Conservation (phyloP, 2,113 vertebrate genomes). For the Python bivittatus region DNA sequence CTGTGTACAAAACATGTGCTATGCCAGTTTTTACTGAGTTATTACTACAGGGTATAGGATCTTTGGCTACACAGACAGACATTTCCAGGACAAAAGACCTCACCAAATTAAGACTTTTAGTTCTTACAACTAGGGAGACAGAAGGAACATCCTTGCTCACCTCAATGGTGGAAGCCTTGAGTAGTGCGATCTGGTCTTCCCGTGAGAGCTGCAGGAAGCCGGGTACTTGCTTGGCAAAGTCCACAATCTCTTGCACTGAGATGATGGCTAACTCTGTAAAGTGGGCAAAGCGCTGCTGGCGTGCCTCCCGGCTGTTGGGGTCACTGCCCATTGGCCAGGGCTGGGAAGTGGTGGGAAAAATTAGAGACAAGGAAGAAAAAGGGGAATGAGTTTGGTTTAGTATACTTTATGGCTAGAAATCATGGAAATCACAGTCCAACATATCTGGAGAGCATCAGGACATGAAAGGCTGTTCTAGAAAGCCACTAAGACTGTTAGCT, state of each 20-base stretch:
- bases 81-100: background rate
- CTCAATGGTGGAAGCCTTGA: constrained; percentile 77
- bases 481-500: background rate
- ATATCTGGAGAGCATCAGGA: background rate
- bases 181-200: constrained; percentile 75
- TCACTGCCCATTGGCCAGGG: constrained; percentile 74
- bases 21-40: background rate
- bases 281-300: constrained; percentile 76
- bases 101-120: no score
- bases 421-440: background rate
- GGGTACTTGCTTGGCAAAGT: constrained; percentile 77
- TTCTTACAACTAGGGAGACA: background rate
- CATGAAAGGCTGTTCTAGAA: background rate
- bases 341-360: constrained; percentile 35
- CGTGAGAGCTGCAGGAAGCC: constrained; percentile 74
- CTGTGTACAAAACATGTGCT: background rate
- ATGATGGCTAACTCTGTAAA: constrained; percentile 78
- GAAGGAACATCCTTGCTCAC: constrained; percentile 29
- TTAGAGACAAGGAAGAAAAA: constrained; percentile 1
- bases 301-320: constrained; percentile 74
- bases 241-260: constrained; percentile 76
- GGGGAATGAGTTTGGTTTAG: background rate
- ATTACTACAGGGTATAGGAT: background rate
- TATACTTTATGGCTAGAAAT: background rate
- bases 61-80: background rate